Evolutionary conservation across 2,888 invertebrate species (phyloP).

Genomic region (Meghimatium bilineatum): DNA sequence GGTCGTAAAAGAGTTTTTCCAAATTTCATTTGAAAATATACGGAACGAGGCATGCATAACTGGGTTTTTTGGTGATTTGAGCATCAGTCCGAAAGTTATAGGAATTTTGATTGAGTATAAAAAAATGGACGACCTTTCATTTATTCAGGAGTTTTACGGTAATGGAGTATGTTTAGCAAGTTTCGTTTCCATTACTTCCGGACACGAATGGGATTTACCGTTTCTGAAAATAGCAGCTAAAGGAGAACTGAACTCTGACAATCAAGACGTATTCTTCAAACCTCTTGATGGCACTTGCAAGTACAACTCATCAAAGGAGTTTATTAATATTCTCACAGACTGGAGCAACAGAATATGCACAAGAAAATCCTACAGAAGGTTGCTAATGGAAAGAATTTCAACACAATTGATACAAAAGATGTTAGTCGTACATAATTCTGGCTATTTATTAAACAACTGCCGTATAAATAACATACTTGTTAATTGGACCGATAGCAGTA

Average conservation of each 20-base stretch:
- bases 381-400: conserved; percentile 2
- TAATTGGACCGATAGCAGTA: not conserved
- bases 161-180: not conserved
- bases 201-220: conserved; percentile 17
- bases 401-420: not conserved
- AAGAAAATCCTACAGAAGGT: not conserved
- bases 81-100: conserved; percentile 9
- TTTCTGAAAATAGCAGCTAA: not conserved
- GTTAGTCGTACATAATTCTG: not conserved
- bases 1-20: conserved; percentile 38
- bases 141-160: conserved; percentile 40
- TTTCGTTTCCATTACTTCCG: not conserved
- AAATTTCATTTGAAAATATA: not conserved
- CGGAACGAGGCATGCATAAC: conserved; percentile 40
- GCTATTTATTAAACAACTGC: conserved; percentile 1
- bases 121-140: conserved; percentile 8
- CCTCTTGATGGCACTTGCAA: not conserved
- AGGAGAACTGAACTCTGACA: not conserved
- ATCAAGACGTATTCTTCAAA: not conserved
- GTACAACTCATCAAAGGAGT: not conserved
- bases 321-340: not conserved
- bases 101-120: conserved; percentile 28
- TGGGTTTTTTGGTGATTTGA: not conserved
- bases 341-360: not conserved
- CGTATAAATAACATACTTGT: conserved; percentile 27